Conservation (phyloP, 2,797 vertebrate genomes). For the Champsocephalus esox region DNA sequence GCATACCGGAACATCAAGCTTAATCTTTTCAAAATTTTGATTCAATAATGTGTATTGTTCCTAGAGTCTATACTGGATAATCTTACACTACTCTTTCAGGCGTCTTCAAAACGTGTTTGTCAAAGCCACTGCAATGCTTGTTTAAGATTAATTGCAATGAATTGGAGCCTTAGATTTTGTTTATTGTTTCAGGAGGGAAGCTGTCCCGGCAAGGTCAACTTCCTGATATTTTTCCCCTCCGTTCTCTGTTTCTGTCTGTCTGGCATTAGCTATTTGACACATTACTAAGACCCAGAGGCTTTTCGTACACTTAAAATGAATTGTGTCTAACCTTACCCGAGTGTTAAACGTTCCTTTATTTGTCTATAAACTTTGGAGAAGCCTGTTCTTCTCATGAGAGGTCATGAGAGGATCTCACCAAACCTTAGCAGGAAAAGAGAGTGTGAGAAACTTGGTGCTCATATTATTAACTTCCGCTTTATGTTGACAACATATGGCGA, state of each 20-base stretch:
- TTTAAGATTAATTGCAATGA: constrained; percentile 72
- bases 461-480: constrained; percentile 44
- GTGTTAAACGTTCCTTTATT: constrained; percentile 32
- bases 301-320: neutral
- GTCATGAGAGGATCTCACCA: constrained; percentile 36
- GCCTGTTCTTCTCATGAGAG: constrained; percentile 5
- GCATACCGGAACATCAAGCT: neutral
- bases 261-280: constrained; percentile 15
- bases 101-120: constrained; percentile 45
- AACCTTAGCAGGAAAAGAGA: constrained; percentile 13
- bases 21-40: constrained; percentile 47
- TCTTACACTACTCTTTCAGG: constrained; percentile 39
- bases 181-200: constrained; percentile 74
- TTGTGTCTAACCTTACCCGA: constrained; percentile 2
- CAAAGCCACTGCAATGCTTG: constrained; percentile 68
- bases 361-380: constrained; percentile 22
- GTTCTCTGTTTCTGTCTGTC: constrained; percentile 24
- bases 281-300: constrained; percentile 23
- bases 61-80: constrained; percentile 53
- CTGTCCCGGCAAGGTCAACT: constrained; percentile 60
- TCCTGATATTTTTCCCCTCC: constrained; percentile 57
- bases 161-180: constrained; percentile 62
- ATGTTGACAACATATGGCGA: constrained; percentile 39
- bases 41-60: constrained; percentile 51
- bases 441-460: constrained; percentile 58